Base-by-base conservation (phyloP, 1,140 invertebrate genomes). In the Cydia amplana region DNA sequence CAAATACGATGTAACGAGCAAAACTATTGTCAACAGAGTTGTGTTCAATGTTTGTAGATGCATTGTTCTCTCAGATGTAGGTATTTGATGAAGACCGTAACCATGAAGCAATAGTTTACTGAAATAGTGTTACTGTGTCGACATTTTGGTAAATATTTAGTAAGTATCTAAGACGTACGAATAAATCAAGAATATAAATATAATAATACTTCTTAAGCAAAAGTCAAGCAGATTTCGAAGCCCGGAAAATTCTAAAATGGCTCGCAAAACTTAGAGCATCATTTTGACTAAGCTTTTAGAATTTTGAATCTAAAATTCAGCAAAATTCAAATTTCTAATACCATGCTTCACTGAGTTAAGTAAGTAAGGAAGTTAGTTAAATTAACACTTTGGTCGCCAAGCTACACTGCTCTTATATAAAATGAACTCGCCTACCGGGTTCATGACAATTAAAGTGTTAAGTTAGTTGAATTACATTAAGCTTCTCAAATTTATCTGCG, bases 241-340 rank as follows among this genome's bases (percentile, higher is more conserved):
- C 12, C 55, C 55, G n/a, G 55, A 23, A 60, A 23, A 18, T 23
- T 55, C 55, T 60, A 60, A 60, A 60, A 60, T 60, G 0, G 4
- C 18, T 23, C 6, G 55, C 55, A 23, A 10, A n/a, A 51, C 9
- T 12, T 51, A 51, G 10, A 20, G 20, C 1, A 23, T 23, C 7
- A 60, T 60, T 60, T 60, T 23, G 18, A 0, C n/a, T 60, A 23
- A 23, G 10, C 16, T 16, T 23, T 60, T 10, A 60, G 55, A 60
- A 60, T 23, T 20, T 60, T 23, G 18, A 20, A 60, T 20, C 20
- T 12, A 7, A 23, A 60, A 60, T 60, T 23, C 20, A 1, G 9
- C 32, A 14, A 32, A 70, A 36, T 70, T 70, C 28, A 36, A 70
- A 70, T 43, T 70, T 70, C 65, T 70, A 36, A 43, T 70, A 36